phyloP scores from a whole-genome alignment of 2,888 invertebrate species.

The Papilio protenor region DNA sequence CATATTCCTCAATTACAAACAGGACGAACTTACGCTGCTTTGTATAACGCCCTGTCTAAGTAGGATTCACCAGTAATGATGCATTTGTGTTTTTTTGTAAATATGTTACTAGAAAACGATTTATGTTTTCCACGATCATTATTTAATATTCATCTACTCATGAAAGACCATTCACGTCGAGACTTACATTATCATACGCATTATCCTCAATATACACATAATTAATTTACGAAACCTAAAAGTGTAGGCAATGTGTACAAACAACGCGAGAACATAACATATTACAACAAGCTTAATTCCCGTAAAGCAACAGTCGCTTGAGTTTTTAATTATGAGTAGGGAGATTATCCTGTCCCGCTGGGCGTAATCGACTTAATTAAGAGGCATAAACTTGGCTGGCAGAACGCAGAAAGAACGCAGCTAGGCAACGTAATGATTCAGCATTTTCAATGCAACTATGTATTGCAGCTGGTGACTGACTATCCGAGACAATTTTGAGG shows the following conservation, averaged over 20 bases:
- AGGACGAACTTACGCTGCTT: no score
- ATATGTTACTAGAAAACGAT: neutral
- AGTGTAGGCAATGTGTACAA: neutral
- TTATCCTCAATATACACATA: neutral
- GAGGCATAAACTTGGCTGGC: neutral
- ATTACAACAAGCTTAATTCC: neutral
- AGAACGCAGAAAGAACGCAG: neutral
- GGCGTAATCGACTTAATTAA: neutral
- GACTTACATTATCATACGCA: neutral
- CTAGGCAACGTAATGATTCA: no score
- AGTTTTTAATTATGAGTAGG: constrained; percentile 14
- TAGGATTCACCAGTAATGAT: neutral
- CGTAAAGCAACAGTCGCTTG: constrained; percentile 6
- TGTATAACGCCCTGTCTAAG: no score
- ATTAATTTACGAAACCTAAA: neutral
- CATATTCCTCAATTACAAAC: no score
- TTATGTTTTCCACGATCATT: neutral
- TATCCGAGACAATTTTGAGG: no score
- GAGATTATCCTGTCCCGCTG: neutral
- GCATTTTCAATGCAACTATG: no score
- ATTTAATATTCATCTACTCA: neutral
- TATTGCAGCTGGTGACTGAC: no score
- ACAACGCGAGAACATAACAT: neutral
- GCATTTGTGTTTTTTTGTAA: neutral
- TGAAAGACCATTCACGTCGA: neutral